Evolutionary conservation across 2,888 invertebrate species (phyloP), one percentile per base, ranked within the genome.

Genomic region (Phragmatobia fuliginosa): DNA sequence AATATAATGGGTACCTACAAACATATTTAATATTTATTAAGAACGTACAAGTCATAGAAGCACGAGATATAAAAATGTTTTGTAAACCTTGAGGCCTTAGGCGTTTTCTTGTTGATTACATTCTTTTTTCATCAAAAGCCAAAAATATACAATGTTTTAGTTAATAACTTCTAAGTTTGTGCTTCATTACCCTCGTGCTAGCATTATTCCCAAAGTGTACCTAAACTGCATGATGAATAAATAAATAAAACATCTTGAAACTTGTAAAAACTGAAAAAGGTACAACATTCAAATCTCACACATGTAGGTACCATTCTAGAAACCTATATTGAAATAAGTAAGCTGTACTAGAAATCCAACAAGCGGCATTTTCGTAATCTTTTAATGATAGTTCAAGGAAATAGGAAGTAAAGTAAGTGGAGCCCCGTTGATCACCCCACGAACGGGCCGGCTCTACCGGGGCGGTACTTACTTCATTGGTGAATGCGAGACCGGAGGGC

Each of bases 81-180:
- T 73, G 71, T 72, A 67, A 68, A 79, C 28, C 41, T 36, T 56
- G 25, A 32, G 52, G 38, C 36, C 28, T 28, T 21, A 60, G 45
- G 10, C 56, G 61, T 49, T 67, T 67, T 52, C 52, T 41, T 66
- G 66, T 71, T 78, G 75, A 81, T 78, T 75, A 78, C 81, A 78
- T 81, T 75, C 73, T 75, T 78, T 70, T 81, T 81, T 78, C 72
- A 81, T 78, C 67, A 68, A 65, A 49, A n/a, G 5, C 18, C 49
- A 52, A 38, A 69, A 67, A 63, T 25, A 31, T 56, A 56, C 56
- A 56, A 56, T 56, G 28, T 56, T 62, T 38, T 62, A 25, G 65
- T n/a, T 58, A 62, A 62, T 61, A 62, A 31, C 18, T 33, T 36
- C 21, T 28, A 52, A 59, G 32, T 65, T 65, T 18, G 31, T 5